A percentile compares a stretch with the other conserved stretches of the same genome.
Conservation (phyloP, 2,888 invertebrate genomes). For the Junonia oenone region DNA sequence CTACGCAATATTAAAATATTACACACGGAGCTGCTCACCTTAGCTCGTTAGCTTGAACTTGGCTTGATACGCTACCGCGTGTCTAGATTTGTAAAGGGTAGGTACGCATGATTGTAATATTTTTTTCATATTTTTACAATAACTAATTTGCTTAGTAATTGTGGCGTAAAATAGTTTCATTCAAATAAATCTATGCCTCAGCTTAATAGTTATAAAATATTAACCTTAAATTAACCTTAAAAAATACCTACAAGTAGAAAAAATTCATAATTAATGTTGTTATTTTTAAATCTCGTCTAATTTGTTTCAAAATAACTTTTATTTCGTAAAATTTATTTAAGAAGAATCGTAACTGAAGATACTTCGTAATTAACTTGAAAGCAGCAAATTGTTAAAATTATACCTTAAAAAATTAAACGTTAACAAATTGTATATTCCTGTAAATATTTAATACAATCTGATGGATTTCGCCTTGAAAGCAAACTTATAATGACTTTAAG, state of each 20-base stretch:
- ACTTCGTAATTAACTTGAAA: background rate
- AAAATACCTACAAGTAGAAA: background rate
- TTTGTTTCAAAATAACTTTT: background rate
- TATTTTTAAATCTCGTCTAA: background rate
- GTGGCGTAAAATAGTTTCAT: too few species aligned
- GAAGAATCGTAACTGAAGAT: background rate
- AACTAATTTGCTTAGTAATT: too few species aligned
- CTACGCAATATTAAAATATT: too few species aligned
- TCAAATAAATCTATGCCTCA: too few species aligned
- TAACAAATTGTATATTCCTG: slow-evolving; percentile 2
- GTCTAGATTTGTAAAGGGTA: too few species aligned
- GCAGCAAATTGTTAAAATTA: background rate
- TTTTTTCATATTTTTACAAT: too few species aligned
- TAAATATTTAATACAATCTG: slow-evolving; percentile 13
- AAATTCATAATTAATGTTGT: background rate
- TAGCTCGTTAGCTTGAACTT: too few species aligned
- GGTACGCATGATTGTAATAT: too few species aligned
- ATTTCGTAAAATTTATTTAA: background rate
- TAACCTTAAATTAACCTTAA: too few species aligned
- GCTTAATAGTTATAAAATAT: too few species aligned
- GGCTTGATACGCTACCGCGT: too few species aligned
- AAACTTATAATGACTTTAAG: slow-evolving; percentile 27
- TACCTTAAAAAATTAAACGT: background rate
- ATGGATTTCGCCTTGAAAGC: slow-evolving; percentile 17
- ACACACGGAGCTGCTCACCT: too few species aligned